Base-by-base conservation (phyloP, 2,888 invertebrate species). In the Drosophila pseudotalamancana region DNA sequence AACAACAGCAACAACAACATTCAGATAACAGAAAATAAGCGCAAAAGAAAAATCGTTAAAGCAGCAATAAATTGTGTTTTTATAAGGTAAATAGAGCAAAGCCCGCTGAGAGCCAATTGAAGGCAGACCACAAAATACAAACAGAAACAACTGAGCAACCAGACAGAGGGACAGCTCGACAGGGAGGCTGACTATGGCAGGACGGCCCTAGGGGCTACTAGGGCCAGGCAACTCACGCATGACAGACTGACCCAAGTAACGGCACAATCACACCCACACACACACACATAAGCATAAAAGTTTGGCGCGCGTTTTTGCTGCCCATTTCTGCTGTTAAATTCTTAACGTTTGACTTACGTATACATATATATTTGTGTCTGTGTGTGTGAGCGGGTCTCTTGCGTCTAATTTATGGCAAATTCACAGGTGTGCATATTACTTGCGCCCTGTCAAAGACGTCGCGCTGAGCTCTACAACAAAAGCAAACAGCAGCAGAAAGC, bases 1-100 rank as follows among this genome's bases (percentile, higher is more conserved):
- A 59, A 35, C 16, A 71, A 45, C 49, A 54, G 31, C 46, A 63
- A 45, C 23, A 60, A 23, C 11, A 68, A 57, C 34, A n/a, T n/a
- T n/a, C n/a, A 48, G 21, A 27, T 45, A 57, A 53, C 62, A 57
- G 37, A 60, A 60, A 70, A 65, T 64, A 63, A 64, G 56, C 73
- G 59, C 59, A 63, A 43, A 72, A 50, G 67, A 65, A 71, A 80
- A 86, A 86, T 72, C 77, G 84, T 77, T 75, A 71, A 72, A 63
- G 72, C 72, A 77, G 81, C 84, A 81, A 86, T 86, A 83, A 80
- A 83, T 83, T 86, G 71, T 83, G 81, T 86, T 82, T 82, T 86
- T 83, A 80, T 86, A 86, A 86, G 87, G 83, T 86, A 83, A 83
- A 86, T 86, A 80, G 84, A 86, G 81, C 87, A 83, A 77, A 86